Evolutionary conservation across 2,888 invertebrate species (phyloP), one percentile per base, ranked within the genome.

Genomic region (Sinodicranocentrus sp.): DNA sequence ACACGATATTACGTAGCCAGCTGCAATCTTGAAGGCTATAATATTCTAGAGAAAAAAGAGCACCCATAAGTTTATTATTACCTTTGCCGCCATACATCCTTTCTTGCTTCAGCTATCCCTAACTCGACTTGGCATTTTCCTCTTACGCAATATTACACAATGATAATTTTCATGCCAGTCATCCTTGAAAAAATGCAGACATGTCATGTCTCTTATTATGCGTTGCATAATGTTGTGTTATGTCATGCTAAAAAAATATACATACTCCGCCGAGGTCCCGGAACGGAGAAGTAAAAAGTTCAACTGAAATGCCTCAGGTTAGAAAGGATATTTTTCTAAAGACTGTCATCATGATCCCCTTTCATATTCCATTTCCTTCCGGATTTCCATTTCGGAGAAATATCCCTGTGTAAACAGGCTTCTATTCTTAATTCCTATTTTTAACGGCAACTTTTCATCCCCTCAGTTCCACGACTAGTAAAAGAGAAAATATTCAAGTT

Each of bases 101-200:
- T 76, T 39, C 17, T 52, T 63, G 54, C 52, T 61, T 28, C 63
- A 33, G n/a, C 19, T 19, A 26, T 13, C 19, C 25, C 15, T 52
- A 25, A 52, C 70, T 48, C 70, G 48, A 68, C 70, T 78, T 70
- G 68, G 70, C 70, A 78, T 78, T 78, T 70, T 68, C 54, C 48
- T 26, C 23, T 28, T 75, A 52, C 23, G 48, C 19, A 59, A 61
- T 61, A 57, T 76, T 48, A 48, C 28, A 54, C 44, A 63, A 79
- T 79, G 79, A 79, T 48, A 79, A 72, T 79, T 54, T 79, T 79
- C 61, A 39, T 79, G 79, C 79, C 71, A 63, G 79, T 79, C 79
- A 79, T 65, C 33, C 70, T 28, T 39, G 70, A 79, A 72, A 71
- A 43, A 68, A 43, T 77, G 59, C 54, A 28, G 26, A 39, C 26